Evolutionary conservation across 2,113 vertebrate species (phyloP).

Genomic region (Aix galericulata): DNA sequence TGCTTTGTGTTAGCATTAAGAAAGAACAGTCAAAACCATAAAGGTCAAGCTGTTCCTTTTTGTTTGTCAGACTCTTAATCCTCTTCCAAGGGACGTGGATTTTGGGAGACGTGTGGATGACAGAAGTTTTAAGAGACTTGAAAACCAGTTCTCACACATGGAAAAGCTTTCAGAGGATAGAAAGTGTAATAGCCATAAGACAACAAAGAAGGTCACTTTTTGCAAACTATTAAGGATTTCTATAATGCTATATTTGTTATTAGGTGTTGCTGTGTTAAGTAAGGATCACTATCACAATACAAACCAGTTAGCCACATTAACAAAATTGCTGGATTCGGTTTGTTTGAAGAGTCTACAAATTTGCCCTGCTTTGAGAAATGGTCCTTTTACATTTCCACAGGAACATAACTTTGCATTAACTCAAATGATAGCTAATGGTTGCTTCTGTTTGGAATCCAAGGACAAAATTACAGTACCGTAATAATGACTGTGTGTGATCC

Average conservation of each 20-base stretch:
- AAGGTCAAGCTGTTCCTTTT: slow-evolving; percentile 34
- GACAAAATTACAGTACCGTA: background rate
- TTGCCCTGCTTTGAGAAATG: background rate
- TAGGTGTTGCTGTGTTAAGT: too few species aligned
- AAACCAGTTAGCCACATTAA: background rate
- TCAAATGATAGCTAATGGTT: background rate
- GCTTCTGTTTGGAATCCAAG: background rate
- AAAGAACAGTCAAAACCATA: slow-evolving; percentile 8
- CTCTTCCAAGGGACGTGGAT: background rate
- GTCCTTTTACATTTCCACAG: background rate
- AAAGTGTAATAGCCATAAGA: background rate
- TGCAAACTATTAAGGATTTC: background rate
- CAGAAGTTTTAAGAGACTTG: background rate
- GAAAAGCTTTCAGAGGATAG: background rate
- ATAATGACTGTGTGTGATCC: background rate
- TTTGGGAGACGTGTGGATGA: background rate
- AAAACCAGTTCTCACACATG: background rate
- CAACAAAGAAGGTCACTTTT: background rate
- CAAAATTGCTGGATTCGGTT: background rate
- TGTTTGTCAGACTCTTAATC: slow-evolving; percentile 12
- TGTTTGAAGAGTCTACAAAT: background rate
- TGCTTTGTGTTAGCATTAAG: background rate
- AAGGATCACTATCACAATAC: background rate
- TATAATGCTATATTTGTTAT: background rate
- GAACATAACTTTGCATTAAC: background rate